Percentiles rank a stretch among this genome's conserved stretches.
These are phyloP conservation scores for Muraenolepis orangiensis DNA, from an alignment of 2,797 vertebrate species.

Conservation along the genomic window DNA sequence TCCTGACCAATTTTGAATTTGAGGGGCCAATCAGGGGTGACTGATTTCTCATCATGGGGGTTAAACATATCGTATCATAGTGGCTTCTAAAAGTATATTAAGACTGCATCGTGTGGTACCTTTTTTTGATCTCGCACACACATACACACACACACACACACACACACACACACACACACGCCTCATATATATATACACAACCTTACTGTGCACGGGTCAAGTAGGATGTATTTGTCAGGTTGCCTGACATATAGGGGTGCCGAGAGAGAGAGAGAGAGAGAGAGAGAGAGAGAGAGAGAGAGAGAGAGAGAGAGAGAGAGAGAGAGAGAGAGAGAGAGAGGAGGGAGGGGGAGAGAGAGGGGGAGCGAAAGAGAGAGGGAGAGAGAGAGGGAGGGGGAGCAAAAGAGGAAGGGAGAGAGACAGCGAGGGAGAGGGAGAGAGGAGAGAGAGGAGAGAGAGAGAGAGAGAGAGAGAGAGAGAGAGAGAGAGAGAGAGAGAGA, in stretches of 20 bases:
- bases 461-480: background rate
- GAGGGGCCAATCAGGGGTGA: no score
- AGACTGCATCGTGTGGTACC: background rate
- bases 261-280: no score
- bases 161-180: background rate
- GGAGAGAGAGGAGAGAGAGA: constrained; percentile 14
- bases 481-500: constrained; percentile 13
- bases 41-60: no score
- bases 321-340: no score
- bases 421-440: constrained; percentile 27
- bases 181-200: background rate
- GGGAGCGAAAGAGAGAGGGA: constrained; percentile 14
- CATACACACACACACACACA: background rate
- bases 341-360: constrained; percentile 28
- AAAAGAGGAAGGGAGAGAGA: background rate
- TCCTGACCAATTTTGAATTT: background rate
- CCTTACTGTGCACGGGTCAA: background rate
- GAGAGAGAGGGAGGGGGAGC: constrained; percentile 8
- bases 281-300: no score
- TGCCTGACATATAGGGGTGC: no score
- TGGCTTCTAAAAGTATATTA: background rate
- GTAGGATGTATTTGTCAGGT: no score
- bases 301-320: no score
- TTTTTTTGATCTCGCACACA: background rate
- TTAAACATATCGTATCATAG: no score